Percentiles rank a stretch among this genome's conserved stretches.
Evolutionary conservation across 2,797 vertebrate species (phyloP).

Genomic region (Myripristis murdjan): DNA sequence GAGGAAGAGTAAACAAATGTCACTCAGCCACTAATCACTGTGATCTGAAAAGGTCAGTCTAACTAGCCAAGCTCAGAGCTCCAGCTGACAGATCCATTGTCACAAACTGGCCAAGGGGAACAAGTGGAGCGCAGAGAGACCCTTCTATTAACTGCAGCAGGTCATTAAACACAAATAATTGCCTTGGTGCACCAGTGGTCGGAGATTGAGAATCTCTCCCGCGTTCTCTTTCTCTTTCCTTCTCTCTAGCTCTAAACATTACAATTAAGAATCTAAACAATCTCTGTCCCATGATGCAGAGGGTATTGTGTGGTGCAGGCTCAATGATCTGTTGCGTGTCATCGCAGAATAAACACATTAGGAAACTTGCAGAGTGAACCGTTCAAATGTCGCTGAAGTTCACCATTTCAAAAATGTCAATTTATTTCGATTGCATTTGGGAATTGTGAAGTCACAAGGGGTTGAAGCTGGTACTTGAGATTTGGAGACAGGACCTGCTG

Average conservation of each 20-base stretch:
- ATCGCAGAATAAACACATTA: background rate
- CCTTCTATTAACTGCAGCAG: conserved; percentile 72
- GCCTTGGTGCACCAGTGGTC: conserved; percentile 46
- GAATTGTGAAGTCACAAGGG: background rate
- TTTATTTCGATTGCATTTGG: background rate
- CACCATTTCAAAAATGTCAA: too few species aligned
- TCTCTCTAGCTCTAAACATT: conserved; percentile 10
- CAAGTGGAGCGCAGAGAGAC: conserved; percentile 68
- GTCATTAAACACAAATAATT: conserved; percentile 77
- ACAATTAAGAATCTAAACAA: conserved; percentile 23
- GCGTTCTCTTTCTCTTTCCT: conserved; percentile 18
- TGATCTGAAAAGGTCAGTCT: conserved; percentile 78
- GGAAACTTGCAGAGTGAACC: too few species aligned
- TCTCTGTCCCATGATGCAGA: background rate
- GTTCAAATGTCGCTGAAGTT: too few species aligned
- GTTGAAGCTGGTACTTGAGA: background rate
- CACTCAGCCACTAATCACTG: conserved; percentile 75
- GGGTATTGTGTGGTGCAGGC: background rate
- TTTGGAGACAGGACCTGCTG: background rate
- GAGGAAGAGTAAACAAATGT: conserved; percentile 74
- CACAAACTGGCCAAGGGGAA: conserved; percentile 66
- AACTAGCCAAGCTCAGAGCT: conserved; percentile 71
- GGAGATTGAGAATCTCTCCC: conserved; percentile 41
- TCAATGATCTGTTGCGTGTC: background rate
- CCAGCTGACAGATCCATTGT: conserved; percentile 73